phyloP scores from a whole-genome alignment of 2,113 vertebrate genomes.

The Scytalopus superciliaris region DNA sequence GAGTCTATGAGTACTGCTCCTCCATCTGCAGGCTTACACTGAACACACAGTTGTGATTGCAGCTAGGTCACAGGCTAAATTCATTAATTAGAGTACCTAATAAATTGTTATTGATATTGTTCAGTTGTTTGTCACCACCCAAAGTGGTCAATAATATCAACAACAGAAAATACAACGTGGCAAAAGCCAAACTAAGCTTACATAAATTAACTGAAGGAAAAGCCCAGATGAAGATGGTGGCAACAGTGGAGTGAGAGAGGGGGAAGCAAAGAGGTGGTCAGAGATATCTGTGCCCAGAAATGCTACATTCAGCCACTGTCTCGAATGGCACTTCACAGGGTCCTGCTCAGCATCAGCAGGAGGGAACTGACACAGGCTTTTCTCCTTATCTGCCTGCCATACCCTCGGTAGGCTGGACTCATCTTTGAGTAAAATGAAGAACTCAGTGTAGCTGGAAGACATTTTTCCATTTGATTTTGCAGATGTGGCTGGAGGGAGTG shows the following conservation, averaged over 20 bases:
- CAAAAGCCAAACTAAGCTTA: background rate
- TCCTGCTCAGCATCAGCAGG: background rate
- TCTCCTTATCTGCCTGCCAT: background rate
- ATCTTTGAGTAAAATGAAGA: background rate
- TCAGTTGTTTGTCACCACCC: slow-evolving; percentile 24
- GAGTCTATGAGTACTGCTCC: background rate
- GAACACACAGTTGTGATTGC: background rate
- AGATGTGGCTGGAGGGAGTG: background rate
- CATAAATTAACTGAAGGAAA: background rate
- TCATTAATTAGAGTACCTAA: slow-evolving; percentile 51
- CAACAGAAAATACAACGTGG: background rate
- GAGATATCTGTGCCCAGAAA: background rate
- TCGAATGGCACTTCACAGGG: background rate
- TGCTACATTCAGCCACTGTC: background rate
- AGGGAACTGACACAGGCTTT: background rate
- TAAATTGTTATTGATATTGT: slow-evolving; percentile 35
- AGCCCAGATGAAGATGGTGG: background rate
- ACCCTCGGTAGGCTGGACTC: background rate
- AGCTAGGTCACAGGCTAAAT: background rate
- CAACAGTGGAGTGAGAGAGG: background rate
- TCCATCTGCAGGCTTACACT: background rate
- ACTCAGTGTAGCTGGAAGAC: background rate
- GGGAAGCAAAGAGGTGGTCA: background rate
- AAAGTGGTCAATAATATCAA: slow-evolving; percentile 29
- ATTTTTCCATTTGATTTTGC: slow-evolving; percentile 5